A percentile compares a stretch with the other conserved stretches of the same genome.
These are phyloP conservation scores for Aphelocoma californica DNA, from an alignment of 2,797 vertebrate genomes.

Conservation along the genomic window DNA sequence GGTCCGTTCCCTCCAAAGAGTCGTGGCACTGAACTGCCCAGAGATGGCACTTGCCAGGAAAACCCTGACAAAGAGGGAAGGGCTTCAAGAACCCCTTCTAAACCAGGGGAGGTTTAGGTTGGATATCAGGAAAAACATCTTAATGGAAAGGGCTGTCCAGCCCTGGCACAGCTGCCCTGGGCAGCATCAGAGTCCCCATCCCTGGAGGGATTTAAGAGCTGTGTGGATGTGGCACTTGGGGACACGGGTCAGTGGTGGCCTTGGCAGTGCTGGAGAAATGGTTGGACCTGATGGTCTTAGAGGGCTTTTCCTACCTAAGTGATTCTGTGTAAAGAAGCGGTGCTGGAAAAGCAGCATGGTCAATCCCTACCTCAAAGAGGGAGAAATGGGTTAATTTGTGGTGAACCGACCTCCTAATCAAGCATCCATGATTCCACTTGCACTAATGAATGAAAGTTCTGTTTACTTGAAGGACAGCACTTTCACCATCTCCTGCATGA, in stretches of 20 bases:
- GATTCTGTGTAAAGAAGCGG: not conserved
- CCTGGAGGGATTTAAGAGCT: not conserved
- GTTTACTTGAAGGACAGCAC: not conserved
- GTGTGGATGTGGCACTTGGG: not conserved
- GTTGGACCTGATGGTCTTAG: not conserved
- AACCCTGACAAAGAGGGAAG: accelerated
- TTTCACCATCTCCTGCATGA: not conserved
- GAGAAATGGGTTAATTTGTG: not conserved
- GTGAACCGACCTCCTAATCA: not conserved
- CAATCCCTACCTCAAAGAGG: not conserved
- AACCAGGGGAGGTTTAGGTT: not conserved
- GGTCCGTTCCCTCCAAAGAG: accelerated
- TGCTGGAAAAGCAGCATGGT: not conserved
- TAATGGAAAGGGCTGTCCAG: not conserved
- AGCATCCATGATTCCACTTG: not conserved
- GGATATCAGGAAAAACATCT: not conserved
- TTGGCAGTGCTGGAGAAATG: not conserved
- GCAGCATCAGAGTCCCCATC: no score
- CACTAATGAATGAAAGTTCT: not conserved
- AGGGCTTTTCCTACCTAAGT: not conserved
- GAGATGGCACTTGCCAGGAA: not conserved
- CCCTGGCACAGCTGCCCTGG: not conserved
- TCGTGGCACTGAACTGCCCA: accelerated
- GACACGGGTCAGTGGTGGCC: not conserved
- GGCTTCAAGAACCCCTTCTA: not conserved